These are phyloP conservation scores for Apostichopus parvimensis DNA, from an alignment of 35 echinoderm and acorn worm species.

Conservation along the genomic window DNA sequence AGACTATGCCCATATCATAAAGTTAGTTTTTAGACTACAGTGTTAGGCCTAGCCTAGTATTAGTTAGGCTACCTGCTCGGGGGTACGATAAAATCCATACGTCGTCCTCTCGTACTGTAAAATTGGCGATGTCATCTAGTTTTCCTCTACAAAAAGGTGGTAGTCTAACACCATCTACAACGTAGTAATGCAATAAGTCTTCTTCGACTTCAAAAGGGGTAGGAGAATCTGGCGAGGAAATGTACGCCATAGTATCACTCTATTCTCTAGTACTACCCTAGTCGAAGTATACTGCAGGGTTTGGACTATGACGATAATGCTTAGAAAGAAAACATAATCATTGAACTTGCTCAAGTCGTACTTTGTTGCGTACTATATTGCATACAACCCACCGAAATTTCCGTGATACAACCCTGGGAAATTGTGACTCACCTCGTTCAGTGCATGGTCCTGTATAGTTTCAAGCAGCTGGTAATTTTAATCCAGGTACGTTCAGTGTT, in stretches of 20 bases:
- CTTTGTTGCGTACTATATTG: neutral
- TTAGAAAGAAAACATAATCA: slow-evolving; percentile 19
- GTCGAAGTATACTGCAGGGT: no score
- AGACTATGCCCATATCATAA: no score
- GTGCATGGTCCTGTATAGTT: no score
- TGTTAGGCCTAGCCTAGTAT: no score
- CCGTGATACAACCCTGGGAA: neutral
- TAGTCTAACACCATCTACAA: slow-evolving; percentile 82
- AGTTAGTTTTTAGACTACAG: neutral
- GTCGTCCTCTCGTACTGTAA: slow-evolving; percentile 86
- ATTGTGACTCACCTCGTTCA: neutral
- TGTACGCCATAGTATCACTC: slow-evolving; percentile 65
- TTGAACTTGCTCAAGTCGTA: slow-evolving; percentile 15
- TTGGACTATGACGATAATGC: neutral
- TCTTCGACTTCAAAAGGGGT: slow-evolving; percentile 76
- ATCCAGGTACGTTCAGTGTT: no score
- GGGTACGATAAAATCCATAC: slow-evolving; percentile 97
- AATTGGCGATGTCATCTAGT: slow-evolving; percentile 83
- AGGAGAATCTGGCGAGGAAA: slow-evolving; percentile 80
- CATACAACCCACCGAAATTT: no score
- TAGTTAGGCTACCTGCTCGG: slow-evolving; percentile 65
- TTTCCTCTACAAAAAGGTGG: slow-evolving; percentile 98
- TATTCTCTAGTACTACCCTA: neutral
- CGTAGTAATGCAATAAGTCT: slow-evolving; percentile 98
- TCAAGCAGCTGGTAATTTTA: no score